Percentiles rank a stretch among this genome's conserved stretches.
phyloP scores from a whole-genome alignment of 2,113 vertebrate species.

The Erythrocercus mccallii region DNA sequence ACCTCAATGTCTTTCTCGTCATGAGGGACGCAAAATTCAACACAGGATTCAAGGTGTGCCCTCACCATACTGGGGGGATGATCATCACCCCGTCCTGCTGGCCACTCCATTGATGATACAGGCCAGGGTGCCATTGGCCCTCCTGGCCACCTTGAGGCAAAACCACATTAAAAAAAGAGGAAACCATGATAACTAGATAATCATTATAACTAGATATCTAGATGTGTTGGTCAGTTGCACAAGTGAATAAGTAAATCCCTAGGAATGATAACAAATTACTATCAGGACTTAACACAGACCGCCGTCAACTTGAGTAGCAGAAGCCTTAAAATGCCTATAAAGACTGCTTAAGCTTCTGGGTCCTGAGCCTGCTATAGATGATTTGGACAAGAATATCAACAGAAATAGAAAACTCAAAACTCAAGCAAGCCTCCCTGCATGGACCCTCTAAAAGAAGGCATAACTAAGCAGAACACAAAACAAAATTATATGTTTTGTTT shows the following conservation, averaged over 20 bases:
- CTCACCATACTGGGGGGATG: accelerated
- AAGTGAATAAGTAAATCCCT: background rate
- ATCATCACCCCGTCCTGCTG: background rate
- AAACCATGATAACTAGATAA: background rate
- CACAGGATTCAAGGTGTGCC: background rate
- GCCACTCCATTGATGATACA: background rate
- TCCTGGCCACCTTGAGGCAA: background rate
- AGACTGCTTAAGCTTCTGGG: background rate
- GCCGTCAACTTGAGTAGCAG: background rate
- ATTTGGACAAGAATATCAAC: background rate
- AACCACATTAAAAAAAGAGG: background rate
- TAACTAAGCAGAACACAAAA: background rate
- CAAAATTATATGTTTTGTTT: background rate
- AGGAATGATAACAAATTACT: background rate
- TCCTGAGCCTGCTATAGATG: background rate
- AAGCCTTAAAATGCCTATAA: background rate
- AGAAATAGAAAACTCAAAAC: background rate
- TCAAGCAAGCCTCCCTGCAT: background rate
- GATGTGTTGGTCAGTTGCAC: background rate
- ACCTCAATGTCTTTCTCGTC: background rate
- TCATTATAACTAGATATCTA: background rate
- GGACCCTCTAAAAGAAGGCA: background rate
- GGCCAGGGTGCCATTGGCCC: background rate
- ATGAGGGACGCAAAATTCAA: background rate
- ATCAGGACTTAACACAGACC: background rate